phyloP scores from a whole-genome alignment of 2,113 vertebrate genomes.

The Cheirogaleus medius region DNA sequence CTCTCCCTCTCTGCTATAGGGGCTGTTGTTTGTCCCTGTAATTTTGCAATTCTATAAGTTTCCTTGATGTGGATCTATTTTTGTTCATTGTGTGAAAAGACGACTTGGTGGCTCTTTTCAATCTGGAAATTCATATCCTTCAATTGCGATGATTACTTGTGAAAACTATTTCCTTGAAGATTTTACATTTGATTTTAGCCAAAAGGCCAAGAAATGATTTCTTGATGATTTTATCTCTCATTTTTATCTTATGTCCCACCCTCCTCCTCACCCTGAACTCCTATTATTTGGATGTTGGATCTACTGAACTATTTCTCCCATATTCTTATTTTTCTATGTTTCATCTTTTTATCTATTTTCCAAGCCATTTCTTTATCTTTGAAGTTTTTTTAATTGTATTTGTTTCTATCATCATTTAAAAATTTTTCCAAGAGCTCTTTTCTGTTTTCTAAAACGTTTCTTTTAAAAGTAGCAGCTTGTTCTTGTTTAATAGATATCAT shows the following conservation, averaged over 20 bases:
- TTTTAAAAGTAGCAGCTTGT: not conserved
- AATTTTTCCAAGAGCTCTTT: not conserved
- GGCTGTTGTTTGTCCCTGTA: not conserved
- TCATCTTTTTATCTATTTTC: not conserved
- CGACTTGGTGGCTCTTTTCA: not conserved
- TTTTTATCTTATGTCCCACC: not conserved
- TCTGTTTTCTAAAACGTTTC: not conserved
- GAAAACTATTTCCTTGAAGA: not conserved
- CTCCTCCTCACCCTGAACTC: not conserved
- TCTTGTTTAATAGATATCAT: not conserved
- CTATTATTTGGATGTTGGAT: not conserved
- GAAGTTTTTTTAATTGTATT: not conserved
- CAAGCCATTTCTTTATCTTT: not conserved
- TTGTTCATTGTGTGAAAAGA: not conserved
- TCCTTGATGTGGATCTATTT: not conserved
- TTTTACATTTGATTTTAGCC: not conserved
- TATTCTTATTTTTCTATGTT: not conserved
- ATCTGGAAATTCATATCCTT: not conserved
- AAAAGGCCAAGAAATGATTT: not conserved
- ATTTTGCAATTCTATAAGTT: not conserved
- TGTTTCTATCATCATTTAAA: not conserved
- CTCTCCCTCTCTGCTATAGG: not conserved
- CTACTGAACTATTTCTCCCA: not conserved
- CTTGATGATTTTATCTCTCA: not conserved
- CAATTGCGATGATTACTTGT: not conserved